These are phyloP conservation scores for Pipistrellus pipistrellus DNA, from an alignment of 2,797 vertebrate species.

Conservation along the genomic window DNA sequence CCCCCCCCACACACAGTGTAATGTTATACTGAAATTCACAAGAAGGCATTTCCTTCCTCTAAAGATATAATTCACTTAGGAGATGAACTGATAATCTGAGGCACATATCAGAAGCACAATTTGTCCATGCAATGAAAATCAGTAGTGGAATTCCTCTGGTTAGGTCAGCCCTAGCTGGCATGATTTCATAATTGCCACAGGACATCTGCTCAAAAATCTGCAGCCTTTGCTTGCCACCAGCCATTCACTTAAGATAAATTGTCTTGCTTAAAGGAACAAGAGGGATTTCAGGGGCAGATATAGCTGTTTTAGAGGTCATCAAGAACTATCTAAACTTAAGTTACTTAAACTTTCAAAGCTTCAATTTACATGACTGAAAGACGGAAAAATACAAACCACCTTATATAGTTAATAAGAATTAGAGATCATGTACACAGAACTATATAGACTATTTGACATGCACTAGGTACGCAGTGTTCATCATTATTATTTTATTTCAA, in stretches of 20 bases:
- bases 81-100: not conserved
- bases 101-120: not conserved
- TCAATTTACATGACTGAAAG: not conserved
- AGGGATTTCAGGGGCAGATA: slow-evolving; percentile 5
- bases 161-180: not conserved
- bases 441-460: not conserved
- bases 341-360: not conserved
- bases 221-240: not conserved
- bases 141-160: not conserved
- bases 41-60: not conserved
- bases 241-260: slow-evolving; percentile 50
- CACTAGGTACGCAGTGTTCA: not conserved
- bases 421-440: not conserved
- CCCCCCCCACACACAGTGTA: not conserved
- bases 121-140: not conserved
- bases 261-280: not conserved
- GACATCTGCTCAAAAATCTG: slow-evolving; percentile 34
- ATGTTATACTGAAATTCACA: not conserved
- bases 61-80: slow-evolving; percentile 18
- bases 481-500: slow-evolving; percentile 7
- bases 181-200: slow-evolving; percentile 43
- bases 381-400: not conserved
- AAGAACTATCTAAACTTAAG: not conserved
- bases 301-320: not conserved
- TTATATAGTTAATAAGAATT: not conserved